Conservation (phyloP, 2,797 vertebrate species). For the Synaphobranchus kaupii region DNA sequence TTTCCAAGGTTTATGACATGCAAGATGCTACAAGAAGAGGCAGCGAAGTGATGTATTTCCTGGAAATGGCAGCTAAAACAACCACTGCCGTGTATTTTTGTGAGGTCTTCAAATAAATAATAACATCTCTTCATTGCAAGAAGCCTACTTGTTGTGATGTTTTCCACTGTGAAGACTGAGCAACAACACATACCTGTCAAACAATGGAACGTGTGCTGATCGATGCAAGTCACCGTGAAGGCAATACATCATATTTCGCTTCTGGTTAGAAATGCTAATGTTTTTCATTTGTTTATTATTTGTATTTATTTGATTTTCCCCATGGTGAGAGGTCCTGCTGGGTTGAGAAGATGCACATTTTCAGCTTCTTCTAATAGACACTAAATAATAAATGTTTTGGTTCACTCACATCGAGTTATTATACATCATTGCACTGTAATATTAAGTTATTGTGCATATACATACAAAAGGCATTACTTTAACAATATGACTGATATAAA, state of each 20-base stretch:
- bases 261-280: not conserved
- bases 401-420: not conserved
- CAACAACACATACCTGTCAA: not conserved
- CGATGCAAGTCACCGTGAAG: not conserved
- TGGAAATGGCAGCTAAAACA: not conserved
- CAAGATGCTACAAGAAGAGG: no score
- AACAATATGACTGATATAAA: not conserved
- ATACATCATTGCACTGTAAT: not conserved
- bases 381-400: not conserved
- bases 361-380: not conserved
- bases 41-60: not conserved
- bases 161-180: not conserved
- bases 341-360: not conserved
- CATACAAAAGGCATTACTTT: not conserved
- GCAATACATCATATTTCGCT: not conserved
- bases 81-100: not conserved
- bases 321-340: no score
- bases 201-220: not conserved
- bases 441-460: not conserved
- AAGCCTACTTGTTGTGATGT: constrained; percentile 5
- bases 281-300: not conserved
- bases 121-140: not conserved
- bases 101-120: not conserved
- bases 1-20: no score
- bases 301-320: no score